Percentiles rank a stretch among this genome's conserved stretches.
These are phyloP conservation scores for Neodiprion pinetum DNA, from an alignment of 1,140 invertebrate species.

Conservation along the genomic window DNA sequence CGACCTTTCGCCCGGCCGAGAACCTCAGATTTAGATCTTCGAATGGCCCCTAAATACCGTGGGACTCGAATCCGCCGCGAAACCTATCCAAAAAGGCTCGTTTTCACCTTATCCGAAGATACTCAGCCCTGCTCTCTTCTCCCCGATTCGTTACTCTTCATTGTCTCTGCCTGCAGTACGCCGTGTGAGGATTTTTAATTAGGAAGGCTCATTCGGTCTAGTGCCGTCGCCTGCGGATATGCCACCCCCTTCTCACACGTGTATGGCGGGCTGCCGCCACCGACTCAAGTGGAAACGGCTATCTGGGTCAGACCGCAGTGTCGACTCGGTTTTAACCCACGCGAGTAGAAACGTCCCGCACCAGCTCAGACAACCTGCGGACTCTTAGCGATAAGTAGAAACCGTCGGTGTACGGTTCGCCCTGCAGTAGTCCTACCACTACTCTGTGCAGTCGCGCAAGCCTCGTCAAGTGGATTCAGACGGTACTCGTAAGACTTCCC, in stretches of 20 bases:
- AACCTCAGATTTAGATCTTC: slow-evolving; percentile 2
- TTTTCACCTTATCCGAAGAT: no score
- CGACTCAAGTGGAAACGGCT: not conserved
- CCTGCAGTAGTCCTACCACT: not conserved
- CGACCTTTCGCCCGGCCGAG: not conserved
- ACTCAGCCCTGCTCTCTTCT: no score
- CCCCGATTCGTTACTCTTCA: not conserved
- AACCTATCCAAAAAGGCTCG: no score
- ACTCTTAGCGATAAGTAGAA: not conserved
- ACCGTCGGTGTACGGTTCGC: not conserved
- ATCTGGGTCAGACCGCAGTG: not conserved
- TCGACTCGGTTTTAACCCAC: not conserved
- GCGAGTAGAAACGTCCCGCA: not conserved
- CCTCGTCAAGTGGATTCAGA: no score
- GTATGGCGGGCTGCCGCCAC: not conserved
- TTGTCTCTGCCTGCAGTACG: not conserved
- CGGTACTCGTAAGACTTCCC: no score
- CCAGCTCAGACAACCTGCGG: not conserved
- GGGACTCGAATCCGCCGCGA: no score
- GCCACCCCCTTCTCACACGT: not conserved
- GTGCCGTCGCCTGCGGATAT: not conserved
- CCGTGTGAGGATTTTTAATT: not conserved
- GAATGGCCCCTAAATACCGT: no score
- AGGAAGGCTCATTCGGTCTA: not conserved
- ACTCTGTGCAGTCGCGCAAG: no score